A percentile compares a stretch with the other conserved stretches of the same genome.
phyloP scores from a whole-genome alignment of 2,888 invertebrate species.

The Amiota minor region DNA sequence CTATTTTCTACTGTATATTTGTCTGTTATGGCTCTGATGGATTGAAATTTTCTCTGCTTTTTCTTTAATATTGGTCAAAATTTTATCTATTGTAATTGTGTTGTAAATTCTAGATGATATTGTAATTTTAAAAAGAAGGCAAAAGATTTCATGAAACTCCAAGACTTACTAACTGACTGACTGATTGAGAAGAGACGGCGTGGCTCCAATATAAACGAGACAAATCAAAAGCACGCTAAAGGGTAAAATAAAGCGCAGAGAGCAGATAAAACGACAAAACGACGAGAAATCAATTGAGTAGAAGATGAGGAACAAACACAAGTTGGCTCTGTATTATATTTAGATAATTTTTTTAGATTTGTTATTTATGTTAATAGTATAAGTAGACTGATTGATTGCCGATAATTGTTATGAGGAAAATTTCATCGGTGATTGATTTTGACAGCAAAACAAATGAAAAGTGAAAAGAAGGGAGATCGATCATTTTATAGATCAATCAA shows the following conservation, averaged over 20 bases:
- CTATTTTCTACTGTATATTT: too few relatives aligned
- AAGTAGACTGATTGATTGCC: not conserved
- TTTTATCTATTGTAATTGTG: not conserved
- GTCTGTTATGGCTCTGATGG: too few relatives aligned
- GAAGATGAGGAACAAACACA: slow-evolving; percentile 44
- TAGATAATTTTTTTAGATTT: not conserved
- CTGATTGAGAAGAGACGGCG: slow-evolving; percentile 3
- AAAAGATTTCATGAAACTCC: too few relatives aligned
- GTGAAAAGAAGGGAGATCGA: not conserved
- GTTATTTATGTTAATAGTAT: not conserved
- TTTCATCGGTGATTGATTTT: not conserved
- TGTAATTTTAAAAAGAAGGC: not conserved
- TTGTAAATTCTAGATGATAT: too few relatives aligned
- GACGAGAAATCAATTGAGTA: slow-evolving; percentile 19
- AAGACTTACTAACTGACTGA: slow-evolving; percentile 28
- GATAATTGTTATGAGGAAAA: slow-evolving; percentile 35
- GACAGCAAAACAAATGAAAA: too few relatives aligned
- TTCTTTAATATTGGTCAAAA: slow-evolving; percentile 23
- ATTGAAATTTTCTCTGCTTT: not conserved
- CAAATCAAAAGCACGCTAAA: slow-evolving; percentile 60
- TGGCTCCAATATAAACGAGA: slow-evolving; percentile 45
- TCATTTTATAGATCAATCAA: not conserved
- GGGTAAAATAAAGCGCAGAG: slow-evolving; percentile 12
- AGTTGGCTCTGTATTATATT: not conserved
- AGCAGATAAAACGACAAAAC: not conserved